Evolutionary conservation across 2,113 vertebrate species (phyloP).

Genomic region (Nesogale talazaci): DNA sequence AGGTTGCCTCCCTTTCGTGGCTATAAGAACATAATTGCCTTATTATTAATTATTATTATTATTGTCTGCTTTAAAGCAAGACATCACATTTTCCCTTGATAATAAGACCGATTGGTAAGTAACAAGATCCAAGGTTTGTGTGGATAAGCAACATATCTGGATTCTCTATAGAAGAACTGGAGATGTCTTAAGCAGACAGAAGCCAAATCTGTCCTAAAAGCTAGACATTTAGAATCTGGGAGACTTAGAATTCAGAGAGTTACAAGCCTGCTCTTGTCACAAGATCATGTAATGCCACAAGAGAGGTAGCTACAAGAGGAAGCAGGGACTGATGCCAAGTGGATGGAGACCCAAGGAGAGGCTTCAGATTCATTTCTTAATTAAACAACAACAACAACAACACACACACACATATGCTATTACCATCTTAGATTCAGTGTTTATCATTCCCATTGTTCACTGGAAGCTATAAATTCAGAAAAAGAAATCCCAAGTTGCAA

Average conservation of each 20-base stretch:
- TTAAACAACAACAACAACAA: no score
- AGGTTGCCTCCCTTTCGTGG: not conserved
- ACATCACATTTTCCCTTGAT: conserved; percentile 5
- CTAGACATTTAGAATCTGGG: not conserved
- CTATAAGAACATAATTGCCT: not conserved
- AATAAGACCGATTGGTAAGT: conserved; percentile 19
- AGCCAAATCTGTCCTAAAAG: not conserved
- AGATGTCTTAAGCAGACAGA: not conserved
- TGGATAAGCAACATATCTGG: not conserved
- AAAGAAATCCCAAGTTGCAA: not conserved
- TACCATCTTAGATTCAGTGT: not conserved
- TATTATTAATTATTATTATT: conserved; percentile 9
- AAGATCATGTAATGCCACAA: not conserved
- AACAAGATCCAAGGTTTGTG: not conserved
- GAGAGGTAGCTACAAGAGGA: not conserved
- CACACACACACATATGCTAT: no score
- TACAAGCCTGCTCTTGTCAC: not conserved
- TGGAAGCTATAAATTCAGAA: not conserved
- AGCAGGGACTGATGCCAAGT: not conserved
- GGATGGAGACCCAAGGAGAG: not conserved
- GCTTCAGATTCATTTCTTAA: not conserved
- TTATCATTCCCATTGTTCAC: not conserved
- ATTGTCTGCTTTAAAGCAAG: not conserved
- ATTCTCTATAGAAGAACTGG: not conserved
- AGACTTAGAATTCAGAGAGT: not conserved